Evolutionary conservation across 1,140 invertebrate species (phyloP), one percentile per base, ranked within the genome.

Genomic region (Heliconius nattereri): DNA sequence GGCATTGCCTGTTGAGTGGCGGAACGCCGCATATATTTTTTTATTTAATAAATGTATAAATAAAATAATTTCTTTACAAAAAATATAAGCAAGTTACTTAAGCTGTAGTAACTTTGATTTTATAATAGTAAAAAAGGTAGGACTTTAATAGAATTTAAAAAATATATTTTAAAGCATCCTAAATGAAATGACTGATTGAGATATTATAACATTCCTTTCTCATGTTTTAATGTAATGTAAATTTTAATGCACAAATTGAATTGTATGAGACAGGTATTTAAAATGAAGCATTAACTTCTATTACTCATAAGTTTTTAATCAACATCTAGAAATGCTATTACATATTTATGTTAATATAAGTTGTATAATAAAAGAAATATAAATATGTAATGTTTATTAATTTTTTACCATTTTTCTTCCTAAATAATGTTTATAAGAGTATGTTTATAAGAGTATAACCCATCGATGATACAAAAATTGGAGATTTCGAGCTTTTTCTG

Each of bases 261-360:
- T 29, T 66, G 60, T 26, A n/a, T 45, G 13, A 26, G 9, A 16
- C 60, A 66, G 60, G 13, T 66, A 23, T 26, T 29, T 11, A 66
- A 66, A 26, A 13, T 66, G 26, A 13, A 57, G n/a, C n/a, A 3
- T 57, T 57, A 3, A 23, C n/a, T 57, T 57, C 52, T 57, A 23
- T 57, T 57, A 57, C 8, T 23, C 8, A 9, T 57, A 57, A 57
- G 29, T 66, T 66, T 66, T 66, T 66, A 29, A 66, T 66, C 23
- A 29, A 66, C 11, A 16, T 66, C 7, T 66, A 29, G 23, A 29
- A 29, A 26, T 66, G 23, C 13, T 29, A 66, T 16, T 66, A 26
- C 9, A 66, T 29, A 66, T 66, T n/a, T 66, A 66, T 66, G 26
- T 66, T 66, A 57, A 57, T 57, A 29, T 66, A 29, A 66, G 26